A percentile compares a stretch with the other conserved stretches of the same genome.
phyloP scores from a whole-genome alignment of 2,888 invertebrate species.

The Tenthredo distinguenda region DNA sequence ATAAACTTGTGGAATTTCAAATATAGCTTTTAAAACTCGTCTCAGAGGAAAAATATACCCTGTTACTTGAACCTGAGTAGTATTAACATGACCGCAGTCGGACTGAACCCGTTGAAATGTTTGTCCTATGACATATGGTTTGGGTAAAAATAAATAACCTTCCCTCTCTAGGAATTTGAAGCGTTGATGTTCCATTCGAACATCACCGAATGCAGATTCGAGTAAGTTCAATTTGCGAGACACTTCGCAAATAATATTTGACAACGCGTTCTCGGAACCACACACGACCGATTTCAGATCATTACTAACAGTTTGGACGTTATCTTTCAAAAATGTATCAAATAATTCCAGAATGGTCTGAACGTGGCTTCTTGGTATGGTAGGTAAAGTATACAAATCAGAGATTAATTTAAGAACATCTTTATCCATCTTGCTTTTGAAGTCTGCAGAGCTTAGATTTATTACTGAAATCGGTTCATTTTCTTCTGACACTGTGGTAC shows the following conservation, averaged over 20 bases:
- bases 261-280: background rate
- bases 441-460: background rate
- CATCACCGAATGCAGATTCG: no score
- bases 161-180: background rate
- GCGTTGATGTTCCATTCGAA: no score
- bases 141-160: background rate
- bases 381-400: constrained; percentile 1
- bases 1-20: constrained; percentile 52
- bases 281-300: background rate
- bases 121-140: background rate
- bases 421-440: constrained; percentile 3
- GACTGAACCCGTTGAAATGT: background rate
- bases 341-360: constrained; percentile 16
- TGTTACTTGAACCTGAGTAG: background rate
- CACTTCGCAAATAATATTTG: constrained; percentile 19
- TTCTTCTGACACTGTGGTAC: background rate
- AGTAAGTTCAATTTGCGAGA: background rate
- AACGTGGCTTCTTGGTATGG: constrained; percentile 15
- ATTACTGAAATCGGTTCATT: background rate
- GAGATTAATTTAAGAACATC: constrained; percentile 14
- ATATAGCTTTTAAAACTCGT: constrained; percentile 53
- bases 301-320: background rate
- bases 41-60: constrained; percentile 48
- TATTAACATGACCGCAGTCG: no score
- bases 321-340: constrained; percentile 17